Percentiles rank a stretch among this genome's conserved stretches.
Conservation (phyloP, 2,888 invertebrate genomes). For the Patella depressa region DNA sequence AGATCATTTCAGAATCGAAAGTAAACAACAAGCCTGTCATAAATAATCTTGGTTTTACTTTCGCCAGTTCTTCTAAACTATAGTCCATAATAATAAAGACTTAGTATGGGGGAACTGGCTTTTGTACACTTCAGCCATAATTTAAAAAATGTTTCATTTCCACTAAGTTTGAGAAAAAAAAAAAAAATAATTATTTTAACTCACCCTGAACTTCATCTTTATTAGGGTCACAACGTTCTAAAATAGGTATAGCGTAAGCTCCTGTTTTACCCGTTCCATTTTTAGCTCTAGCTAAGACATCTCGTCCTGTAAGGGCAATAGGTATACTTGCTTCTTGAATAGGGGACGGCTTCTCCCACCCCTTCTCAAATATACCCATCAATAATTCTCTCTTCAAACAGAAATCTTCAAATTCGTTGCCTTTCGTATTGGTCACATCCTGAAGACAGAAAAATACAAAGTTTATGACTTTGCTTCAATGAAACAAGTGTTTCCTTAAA, state of each 20-base stretch:
- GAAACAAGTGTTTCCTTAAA: no score
- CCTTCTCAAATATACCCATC: slow-evolving; percentile 99
- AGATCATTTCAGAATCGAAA: no score
- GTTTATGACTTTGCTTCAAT: no score
- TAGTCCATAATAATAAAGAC: neutral
- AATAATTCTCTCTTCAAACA: slow-evolving; percentile 96
- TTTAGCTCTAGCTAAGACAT: slow-evolving; percentile 98
- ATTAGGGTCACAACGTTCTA: slow-evolving; percentile 86
- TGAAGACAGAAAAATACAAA: slow-evolving; percentile 66
- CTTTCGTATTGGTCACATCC: slow-evolving; percentile 99
- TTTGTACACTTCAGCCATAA: neutral
- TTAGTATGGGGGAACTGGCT: slow-evolving; percentile 7
- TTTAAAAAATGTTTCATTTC: no score
- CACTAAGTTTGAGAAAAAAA: no score
- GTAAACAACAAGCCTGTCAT: no score
- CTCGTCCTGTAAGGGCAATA: slow-evolving; percentile 96
- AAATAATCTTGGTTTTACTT: neutral
- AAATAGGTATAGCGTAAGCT: slow-evolving; percentile 97
- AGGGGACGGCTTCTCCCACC: slow-evolving; percentile 98
- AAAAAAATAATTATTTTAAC: neutral
- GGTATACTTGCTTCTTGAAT: slow-evolving; percentile 97
- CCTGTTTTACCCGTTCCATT: slow-evolving; percentile 99
- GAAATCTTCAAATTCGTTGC: slow-evolving; percentile 99
- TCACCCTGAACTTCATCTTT: slow-evolving; percentile 91
- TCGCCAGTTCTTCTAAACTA: slow-evolving; percentile 8